Percentiles rank a stretch among this genome's conserved stretches.
These are phyloP conservation scores for Morinoia aosen DNA, from an alignment of 2,888 invertebrate genomes.

Conservation along the genomic window DNA sequence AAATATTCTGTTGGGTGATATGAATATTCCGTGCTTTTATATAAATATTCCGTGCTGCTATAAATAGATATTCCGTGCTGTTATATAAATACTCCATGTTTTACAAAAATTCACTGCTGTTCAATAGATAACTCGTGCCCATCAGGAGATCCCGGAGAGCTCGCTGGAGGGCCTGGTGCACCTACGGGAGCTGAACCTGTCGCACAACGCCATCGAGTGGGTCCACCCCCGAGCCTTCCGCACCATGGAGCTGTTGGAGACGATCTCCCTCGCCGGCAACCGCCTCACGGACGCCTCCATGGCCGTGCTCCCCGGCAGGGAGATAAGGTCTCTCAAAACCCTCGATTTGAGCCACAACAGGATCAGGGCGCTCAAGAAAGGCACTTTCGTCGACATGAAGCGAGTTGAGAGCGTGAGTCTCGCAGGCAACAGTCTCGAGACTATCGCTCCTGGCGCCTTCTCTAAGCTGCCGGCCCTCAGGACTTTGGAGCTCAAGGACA, in stretches of 20 bases:
- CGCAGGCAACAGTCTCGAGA: constrained; percentile 81
- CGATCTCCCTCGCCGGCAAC: constrained; percentile 81
- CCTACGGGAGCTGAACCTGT: constrained; percentile 81
- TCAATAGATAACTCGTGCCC: too few species aligned
- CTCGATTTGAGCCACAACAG: constrained; percentile 84
- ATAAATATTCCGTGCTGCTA: too few species aligned
- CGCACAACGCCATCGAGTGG: constrained; percentile 82
- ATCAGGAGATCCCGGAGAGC: constrained; percentile 75
- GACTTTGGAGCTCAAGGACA: constrained; percentile 82
- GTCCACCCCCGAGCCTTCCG: constrained; percentile 84
- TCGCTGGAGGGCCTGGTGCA: constrained; percentile 69
- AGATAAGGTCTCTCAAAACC: constrained; percentile 77
- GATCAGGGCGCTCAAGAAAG: constrained; percentile 72
- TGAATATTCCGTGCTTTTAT: too few species aligned
- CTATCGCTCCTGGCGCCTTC: constrained; percentile 81
- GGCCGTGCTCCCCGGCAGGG: constrained; percentile 64
- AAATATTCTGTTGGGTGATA: too few species aligned
- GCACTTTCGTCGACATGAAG: constrained; percentile 65
- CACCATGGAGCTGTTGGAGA: constrained; percentile 76
- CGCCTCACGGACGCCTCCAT: constrained; percentile 75
- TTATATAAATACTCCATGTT: too few species aligned
- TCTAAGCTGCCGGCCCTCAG: constrained; percentile 80
- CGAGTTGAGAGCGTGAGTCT: constrained; percentile 77
- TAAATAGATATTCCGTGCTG: too few species aligned
- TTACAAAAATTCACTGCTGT: too few species aligned